These are phyloP conservation scores for Gavia stellata DNA, from an alignment of 2,113 vertebrate genomes.

Conservation along the genomic window DNA sequence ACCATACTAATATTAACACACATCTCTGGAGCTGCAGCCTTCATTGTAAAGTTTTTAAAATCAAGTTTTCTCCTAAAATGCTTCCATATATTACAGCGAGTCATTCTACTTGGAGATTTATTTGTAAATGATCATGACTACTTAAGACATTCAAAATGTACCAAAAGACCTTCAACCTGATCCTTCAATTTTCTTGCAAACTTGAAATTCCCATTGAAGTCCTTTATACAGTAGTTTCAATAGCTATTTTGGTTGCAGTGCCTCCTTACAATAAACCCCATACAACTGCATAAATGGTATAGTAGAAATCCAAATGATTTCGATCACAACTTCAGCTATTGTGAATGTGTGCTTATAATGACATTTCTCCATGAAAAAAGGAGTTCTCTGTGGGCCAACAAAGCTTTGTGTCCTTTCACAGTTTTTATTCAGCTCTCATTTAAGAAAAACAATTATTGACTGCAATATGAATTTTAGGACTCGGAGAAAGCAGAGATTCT, in stretches of 20 bases:
- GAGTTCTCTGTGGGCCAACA: conserved; percentile 54
- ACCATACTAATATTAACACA: neutral
- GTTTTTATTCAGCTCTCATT: conserved; percentile 17
- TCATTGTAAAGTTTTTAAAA: neutral
- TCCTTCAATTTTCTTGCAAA: conserved; percentile 2
- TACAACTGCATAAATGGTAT: conserved; percentile 19
- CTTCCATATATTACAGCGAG: neutral
- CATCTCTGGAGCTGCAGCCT: neutral
- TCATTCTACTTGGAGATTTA: neutral
- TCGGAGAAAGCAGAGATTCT: conserved; percentile 1
- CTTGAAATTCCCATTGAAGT: conserved; percentile 8
- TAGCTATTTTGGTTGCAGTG: conserved; percentile 31
- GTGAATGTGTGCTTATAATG: conserved; percentile 18
- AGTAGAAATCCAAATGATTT: conserved; percentile 49
- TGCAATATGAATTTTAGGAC: conserved; percentile 9
- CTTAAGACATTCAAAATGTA: neutral
- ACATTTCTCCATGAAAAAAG: conserved; percentile 21
- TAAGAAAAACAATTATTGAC: conserved; percentile 40
- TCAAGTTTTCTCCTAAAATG: neutral
- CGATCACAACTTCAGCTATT: conserved; percentile 48
- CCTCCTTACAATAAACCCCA: conserved; percentile 34
- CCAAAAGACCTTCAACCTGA: neutral
- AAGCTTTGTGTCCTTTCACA: conserved; percentile 36
- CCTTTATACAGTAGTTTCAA: conserved; percentile 30
- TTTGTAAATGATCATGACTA: neutral